Evolutionary conservation across 2,797 vertebrate species (phyloP).

Genomic region (Psittacula derbiana): DNA sequence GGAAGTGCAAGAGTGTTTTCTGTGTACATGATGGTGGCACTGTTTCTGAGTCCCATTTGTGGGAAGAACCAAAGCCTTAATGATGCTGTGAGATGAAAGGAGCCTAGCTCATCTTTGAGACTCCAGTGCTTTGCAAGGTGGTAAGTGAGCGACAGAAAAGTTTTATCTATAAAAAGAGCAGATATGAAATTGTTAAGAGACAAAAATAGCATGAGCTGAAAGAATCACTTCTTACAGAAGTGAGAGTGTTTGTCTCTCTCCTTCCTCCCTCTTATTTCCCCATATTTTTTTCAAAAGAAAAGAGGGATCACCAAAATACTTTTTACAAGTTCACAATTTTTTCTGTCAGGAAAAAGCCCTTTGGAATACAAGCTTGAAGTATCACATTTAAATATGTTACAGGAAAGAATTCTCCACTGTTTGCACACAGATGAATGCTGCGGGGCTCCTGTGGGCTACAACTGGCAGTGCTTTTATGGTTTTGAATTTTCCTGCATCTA

Average conservation of each 20-base stretch:
- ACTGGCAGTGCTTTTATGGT: background rate
- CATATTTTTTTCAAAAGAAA: background rate
- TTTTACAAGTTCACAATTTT: background rate
- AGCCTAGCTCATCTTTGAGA: background rate
- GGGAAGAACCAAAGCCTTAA: background rate
- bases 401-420: background rate
- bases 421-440: background rate
- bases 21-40: background rate
- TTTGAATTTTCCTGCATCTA: background rate
- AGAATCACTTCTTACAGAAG: background rate
- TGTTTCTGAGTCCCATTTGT: background rate
- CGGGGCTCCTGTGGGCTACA: background rate
- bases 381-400: fast-evolving
- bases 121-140: background rate
- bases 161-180: slow-evolving; percentile 21
- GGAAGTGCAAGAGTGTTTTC: background rate
- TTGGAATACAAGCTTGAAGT: background rate
- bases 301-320: background rate
- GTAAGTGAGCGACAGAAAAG: background rate
- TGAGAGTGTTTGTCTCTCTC: background rate
- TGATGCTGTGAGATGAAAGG: background rate
- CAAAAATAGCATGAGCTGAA: slow-evolving; percentile 7
- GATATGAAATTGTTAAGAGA: background rate
- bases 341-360: fast-evolving
- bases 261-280: background rate